Base-by-base conservation (phyloP, 2,888 invertebrate species). In the Eupithecia abbreviata region DNA sequence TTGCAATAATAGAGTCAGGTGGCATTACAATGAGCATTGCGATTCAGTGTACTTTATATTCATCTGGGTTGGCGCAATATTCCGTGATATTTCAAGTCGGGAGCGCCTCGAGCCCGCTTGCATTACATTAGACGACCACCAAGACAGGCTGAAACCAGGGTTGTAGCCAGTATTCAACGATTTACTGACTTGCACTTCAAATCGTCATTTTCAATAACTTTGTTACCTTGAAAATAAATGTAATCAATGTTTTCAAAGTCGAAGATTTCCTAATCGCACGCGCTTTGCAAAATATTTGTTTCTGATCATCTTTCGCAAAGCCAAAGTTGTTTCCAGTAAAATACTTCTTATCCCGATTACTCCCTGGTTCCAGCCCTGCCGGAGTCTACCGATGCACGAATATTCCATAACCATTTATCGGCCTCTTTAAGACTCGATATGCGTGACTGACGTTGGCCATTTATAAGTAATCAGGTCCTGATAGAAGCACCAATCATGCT, bases 41-140 rank as follows among this genome's bases (percentile, higher is more conserved):
- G 81, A 82, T 83, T 76, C 79, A 80, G 81, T 82, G 79, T 85
- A 84, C 84, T 86, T 88, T 80, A 86, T 86, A 90, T 90, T 89
- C 87, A 90, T 86, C 87, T 88, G 80, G 85, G 85, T 84, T 88
- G 87, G 86, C 80, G 86, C 86, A 82, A 90, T 86, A 89, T 89
- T 90, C 91, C 87, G 88, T 89, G 91, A 91, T 92, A 92, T 91
- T 90, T 90, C 88, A 90, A 90, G 91, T 90, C 91, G 88, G 90
- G 90, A 90, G 90, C 88, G 92, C 92, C 91, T 79, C 86, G 85
- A 88, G 91, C 92, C 83, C 81, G 86, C 85, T 89, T 89, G 89
- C 88, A 90, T 91, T 92, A 86, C 90, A 90, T 92, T 91, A 91
- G 87, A 86, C 89, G 91, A 89, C 92, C 92, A 92, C 93, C 92